These are phyloP conservation scores for Speoplatyrhinus poulsoni DNA, from an alignment of 2,113 vertebrate genomes.

Conservation along the genomic window DNA sequence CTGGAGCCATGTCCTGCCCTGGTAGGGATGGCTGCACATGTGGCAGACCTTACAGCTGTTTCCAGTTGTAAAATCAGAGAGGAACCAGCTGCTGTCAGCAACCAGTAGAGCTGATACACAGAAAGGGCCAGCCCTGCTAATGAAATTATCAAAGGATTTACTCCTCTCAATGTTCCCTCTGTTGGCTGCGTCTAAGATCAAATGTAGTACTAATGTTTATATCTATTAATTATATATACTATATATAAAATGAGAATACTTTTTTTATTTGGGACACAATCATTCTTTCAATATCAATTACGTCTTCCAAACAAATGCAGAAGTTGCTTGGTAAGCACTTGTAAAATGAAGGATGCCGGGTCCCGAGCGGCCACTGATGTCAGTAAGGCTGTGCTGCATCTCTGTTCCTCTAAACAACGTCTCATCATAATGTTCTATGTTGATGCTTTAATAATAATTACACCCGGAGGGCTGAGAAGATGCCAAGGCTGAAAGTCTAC, in stretches of 20 bases:
- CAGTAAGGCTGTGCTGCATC: conserved; percentile 24
- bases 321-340: conserved; percentile 56
- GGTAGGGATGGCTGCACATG: conserved; percentile 72
- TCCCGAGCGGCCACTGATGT: conserved; percentile 39
- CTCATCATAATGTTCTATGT: conserved; percentile 18
- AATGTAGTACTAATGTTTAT: conserved; percentile 35
- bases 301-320: conserved; percentile 49
- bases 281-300: conserved; percentile 28
- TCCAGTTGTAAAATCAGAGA: conserved; percentile 72
- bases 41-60: conserved; percentile 79
- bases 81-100: conserved; percentile 73
- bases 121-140: conserved; percentile 54
- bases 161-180: conserved; percentile 37
- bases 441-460: conserved; percentile 16
- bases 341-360: conserved; percentile 29
- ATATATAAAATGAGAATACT: too few relatives aligned
- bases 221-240: conserved; percentile 3
- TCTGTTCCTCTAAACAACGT: conserved; percentile 54
- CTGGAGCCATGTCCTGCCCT: conserved; percentile 60
- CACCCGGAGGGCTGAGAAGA: conserved; percentile 31
- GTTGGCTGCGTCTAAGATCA: conserved; percentile 35
- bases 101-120: conserved; percentile 44
- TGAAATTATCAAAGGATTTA: conserved; percentile 67
- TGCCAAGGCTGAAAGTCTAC: conserved; percentile 44
- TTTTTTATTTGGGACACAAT: conserved; percentile 39